Evolutionary conservation across 2,888 invertebrate species (phyloP), one percentile per base, ranked within the genome.

Genomic region (Chouioia cunea): DNA sequence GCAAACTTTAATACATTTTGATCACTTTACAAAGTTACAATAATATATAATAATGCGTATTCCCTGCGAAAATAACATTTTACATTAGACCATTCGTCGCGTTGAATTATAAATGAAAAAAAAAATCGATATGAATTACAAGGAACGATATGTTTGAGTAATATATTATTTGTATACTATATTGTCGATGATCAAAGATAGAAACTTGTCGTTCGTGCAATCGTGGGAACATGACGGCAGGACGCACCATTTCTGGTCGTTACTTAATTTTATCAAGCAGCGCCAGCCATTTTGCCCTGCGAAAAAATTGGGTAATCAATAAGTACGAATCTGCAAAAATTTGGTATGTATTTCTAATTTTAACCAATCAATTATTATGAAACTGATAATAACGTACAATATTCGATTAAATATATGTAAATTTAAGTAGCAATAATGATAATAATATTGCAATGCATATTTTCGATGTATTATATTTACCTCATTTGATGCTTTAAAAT

Each of bases 231-330:
- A 66, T 70, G 18, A 53, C 67, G 23, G 73, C 65, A 77, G 79
- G 79, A 82, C 79, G 79, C 79, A 78, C 78, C 80, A 79, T 77
- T 78, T 79, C 82, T 83, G 82, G 80, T 80, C 82, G 77, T 79
- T 78, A 79, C 83, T 83, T 83, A 81, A 79, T 73, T 76, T 74
- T 67, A 78, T 80, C 82, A 83, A 83, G 83, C 78, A 81, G 79
- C 81, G 82, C 82, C 83, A 83, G 83, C 79, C 75, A 75, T 78
- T 77, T 79, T 78, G 79, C 80, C 81, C 82, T 82, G 75, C 12
- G 10, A 36, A 36, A 2, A 36, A 36, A 36, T 10, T 10, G 1
- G 12, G 4, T 6, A 10, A 36, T 6, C 10, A 36, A 36, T 36
- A 6, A 36, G 6, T 36, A 36, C 12, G 6, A 36, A 52, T 62